Percentiles rank a stretch among this genome's conserved stretches.
Evolutionary conservation across 2,888 invertebrate genomes (phyloP).

Genomic region (Polylopha cassiicola): DNA sequence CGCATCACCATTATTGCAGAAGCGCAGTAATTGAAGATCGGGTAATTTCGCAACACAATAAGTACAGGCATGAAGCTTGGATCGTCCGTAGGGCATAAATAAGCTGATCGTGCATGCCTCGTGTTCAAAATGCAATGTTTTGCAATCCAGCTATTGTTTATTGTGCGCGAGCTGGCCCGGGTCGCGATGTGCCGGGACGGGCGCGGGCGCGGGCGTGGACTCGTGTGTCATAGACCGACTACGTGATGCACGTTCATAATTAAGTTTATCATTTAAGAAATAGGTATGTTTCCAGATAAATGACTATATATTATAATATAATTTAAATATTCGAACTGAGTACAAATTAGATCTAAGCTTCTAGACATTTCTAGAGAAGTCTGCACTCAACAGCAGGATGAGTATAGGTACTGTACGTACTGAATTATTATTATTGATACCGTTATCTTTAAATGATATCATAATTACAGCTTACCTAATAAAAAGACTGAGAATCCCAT

Average conservation of each 20-base stretch:
- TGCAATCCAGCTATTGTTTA: constrained; percentile 55
- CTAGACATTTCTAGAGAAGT: too few relatives aligned
- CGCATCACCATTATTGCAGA: constrained; percentile 4
- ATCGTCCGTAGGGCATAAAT: constrained; percentile 48
- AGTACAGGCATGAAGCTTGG: constrained; percentile 31
- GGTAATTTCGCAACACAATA: constrained; percentile 20
- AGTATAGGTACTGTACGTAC: too few relatives aligned
- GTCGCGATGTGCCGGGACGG: constrained; percentile 8
- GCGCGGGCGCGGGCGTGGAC: constrained; percentile 4
- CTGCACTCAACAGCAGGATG: too few relatives aligned
- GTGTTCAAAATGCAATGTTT: constrained; percentile 38
- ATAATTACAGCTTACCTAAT: too few relatives aligned
- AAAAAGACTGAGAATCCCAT: too few relatives aligned
- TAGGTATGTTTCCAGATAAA: too few relatives aligned
- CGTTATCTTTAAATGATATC: too few relatives aligned
- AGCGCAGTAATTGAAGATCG: constrained; percentile 15
- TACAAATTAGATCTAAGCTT: too few relatives aligned
- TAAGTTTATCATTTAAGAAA: too few relatives aligned
- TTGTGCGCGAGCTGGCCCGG: constrained; percentile 35
- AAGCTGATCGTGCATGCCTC: constrained; percentile 46
- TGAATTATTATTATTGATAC: too few relatives aligned
- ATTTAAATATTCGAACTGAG: too few relatives aligned
- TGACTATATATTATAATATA: too few relatives aligned
- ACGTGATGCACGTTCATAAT: background rate
- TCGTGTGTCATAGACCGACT: constrained; percentile 10